Base-by-base conservation (phyloP, 1,140 invertebrate genomes). In the Brachionus paranguensis region DNA sequence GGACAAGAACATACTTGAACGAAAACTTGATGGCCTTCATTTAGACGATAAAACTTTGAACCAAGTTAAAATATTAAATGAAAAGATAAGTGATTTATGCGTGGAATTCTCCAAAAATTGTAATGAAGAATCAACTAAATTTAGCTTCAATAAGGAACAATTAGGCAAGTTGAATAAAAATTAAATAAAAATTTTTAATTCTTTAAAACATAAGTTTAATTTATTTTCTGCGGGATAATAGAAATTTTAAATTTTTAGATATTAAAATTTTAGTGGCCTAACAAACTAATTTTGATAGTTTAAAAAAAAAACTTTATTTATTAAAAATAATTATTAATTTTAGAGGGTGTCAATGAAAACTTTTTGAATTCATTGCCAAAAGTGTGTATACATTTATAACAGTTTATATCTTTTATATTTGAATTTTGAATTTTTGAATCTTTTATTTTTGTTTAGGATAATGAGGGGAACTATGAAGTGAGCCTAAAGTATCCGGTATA, bases 401-500 rank as follows among this genome's bases (percentile, higher is more conserved):
- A 53, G 45, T 45, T 81, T 11, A 4, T 83, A 27, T 27, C 0
- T 83, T 68, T 84, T 47, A 12, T 47, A 47, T 47, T n/a, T 3
- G 3, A 47, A 47, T 14, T 24, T 24, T 1, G 24, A 24, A 24
- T 1, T 24, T 24, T 24, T 24, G n/a, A n/a, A n/a, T n/a, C n/a
- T n/a, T n/a, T n/a, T 47, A 14, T 47, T 47, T 47, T 47, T 12
- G 85, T 84, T 37, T 85, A 91, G 90, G 86, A 88, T 65, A 88
- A 89, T 2, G 86, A 86, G 78, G 90, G 89, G n/a, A 90, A 90
- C 78, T 86, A 86, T 20, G 89, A 90, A 81, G 89, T 91, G 1
- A 88, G 90, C 7, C 85, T 92, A 41, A 91, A 91, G 85, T 91
- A 91, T 86, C 91, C 91, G 4, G 91, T 91, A 85, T 90, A 91